phyloP scores from a whole-genome alignment of 2,797 vertebrate species.

The Sarcoramphus papa region DNA sequence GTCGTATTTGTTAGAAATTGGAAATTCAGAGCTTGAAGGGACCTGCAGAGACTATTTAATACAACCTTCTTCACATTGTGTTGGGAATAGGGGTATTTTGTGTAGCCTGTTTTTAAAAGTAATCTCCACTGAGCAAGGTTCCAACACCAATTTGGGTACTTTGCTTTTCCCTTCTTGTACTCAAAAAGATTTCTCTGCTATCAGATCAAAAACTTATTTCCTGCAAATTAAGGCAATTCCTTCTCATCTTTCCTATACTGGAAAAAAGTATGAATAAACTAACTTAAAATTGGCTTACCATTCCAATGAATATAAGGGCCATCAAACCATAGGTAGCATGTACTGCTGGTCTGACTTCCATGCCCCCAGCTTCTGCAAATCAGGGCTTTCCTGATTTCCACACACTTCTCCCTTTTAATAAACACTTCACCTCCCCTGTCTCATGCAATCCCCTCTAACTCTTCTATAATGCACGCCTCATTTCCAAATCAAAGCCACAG shows the following conservation, averaged over 20 bases:
- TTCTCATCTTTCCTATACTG: neutral
- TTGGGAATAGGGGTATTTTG: neutral
- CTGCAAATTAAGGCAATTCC: neutral
- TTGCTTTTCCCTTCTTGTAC: neutral
- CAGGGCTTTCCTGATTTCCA: neutral
- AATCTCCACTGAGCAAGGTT: neutral
- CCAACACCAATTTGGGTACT: neutral
- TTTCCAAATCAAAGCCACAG: neutral
- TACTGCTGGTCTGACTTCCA: neutral
- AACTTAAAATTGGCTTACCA: neutral
- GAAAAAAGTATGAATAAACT: neutral
- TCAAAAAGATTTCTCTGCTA: neutral
- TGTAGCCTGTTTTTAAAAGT: neutral
- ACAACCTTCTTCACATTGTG: neutral
- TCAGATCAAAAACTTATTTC: neutral
- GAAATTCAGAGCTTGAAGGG: neutral
- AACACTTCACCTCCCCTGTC: neutral
- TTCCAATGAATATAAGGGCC: neutral
- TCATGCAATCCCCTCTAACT: neutral
- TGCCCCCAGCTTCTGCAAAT: neutral
- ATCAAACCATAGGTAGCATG: neutral
- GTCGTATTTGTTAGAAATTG: neutral
- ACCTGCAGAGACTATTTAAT: neutral
- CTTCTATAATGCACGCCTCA: rapidly evolving
- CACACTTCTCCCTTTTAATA: neutral